A percentile compares a stretch with the other conserved stretches of the same genome.
Conservation (phyloP, 2,113 vertebrate genomes). For the Bothrops jararaca region DNA sequence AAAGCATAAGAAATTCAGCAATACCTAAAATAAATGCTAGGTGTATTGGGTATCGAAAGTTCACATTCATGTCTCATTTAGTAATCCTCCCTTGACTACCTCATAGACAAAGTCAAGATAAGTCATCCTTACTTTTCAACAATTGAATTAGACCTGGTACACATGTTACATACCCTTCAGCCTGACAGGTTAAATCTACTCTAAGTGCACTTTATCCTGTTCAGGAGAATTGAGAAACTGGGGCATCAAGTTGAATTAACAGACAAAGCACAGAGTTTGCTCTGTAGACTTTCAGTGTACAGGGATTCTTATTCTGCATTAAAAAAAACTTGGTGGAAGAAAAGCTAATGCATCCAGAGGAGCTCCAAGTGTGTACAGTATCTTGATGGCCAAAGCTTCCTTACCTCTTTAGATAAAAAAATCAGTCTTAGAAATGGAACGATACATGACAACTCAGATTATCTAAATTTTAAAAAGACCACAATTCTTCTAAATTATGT, state of each 20-base stretch:
- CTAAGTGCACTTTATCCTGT: conserved; percentile 62
- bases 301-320: conserved; percentile 54
- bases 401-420: conserved; percentile 22
- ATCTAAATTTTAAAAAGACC: neutral
- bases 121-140: conserved; percentile 41
- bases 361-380: conserved; percentile 24
- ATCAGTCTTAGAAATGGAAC: conserved; percentile 1
- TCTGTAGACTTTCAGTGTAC: conserved; percentile 60
- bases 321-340: conserved; percentile 49
- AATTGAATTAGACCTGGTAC: conserved; percentile 52
- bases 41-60: conserved; percentile 28
- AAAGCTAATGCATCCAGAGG: conserved; percentile 37
- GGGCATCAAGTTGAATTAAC: conserved; percentile 66
- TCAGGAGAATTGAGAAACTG: conserved; percentile 65
- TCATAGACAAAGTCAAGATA: conserved; percentile 21
- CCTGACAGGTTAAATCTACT: conserved; percentile 67
- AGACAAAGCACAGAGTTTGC: conserved; percentile 60
- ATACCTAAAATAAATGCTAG: conserved; percentile 27
- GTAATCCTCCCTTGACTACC: conserved; percentile 30
- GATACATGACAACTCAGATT: neutral
- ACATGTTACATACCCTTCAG: conserved; percentile 42
- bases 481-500: neutral
- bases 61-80: conserved; percentile 30
- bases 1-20: neutral
- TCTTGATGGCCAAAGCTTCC: conserved; percentile 7